Percentiles rank a stretch among this genome's conserved stretches.
Conservation (phyloP, 1,140 invertebrate species). For the Onthophagus taurus region DNA sequence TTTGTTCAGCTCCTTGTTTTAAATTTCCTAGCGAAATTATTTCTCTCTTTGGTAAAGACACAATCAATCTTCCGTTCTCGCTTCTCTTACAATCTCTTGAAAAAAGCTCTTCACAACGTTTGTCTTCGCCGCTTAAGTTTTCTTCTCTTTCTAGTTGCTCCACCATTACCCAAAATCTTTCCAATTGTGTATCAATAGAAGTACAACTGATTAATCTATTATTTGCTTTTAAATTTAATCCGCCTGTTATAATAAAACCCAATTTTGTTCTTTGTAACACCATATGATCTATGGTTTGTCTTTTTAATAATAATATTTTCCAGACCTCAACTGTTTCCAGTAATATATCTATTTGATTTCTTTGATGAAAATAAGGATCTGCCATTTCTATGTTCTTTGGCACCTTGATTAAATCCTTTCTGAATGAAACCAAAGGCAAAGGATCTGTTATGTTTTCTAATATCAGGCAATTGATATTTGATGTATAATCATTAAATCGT, state of each 20-base stretch:
- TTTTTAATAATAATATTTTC: conserved; percentile 24
- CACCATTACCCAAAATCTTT: conserved; percentile 12
- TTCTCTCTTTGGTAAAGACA: conserved; percentile 25
- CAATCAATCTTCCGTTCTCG: conserved; percentile 27
- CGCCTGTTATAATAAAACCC: conserved; percentile 25
- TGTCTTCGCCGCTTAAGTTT: not conserved
- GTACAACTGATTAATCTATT: no score
- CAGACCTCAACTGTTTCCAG: conserved; percentile 29
- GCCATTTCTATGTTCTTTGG: conserved; percentile 16
- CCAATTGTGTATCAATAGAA: conserved; percentile 10
- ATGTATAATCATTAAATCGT: no score
- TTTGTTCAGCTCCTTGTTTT: conserved; percentile 17
- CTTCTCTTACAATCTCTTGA: conserved; percentile 13
- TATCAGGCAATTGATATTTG: no score
- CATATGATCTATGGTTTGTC: conserved; percentile 21
- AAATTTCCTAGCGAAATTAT: conserved; percentile 25
- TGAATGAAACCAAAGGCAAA: conserved; percentile 4
- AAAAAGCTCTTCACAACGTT: conserved; percentile 7
- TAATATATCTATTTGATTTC: conserved; percentile 25
- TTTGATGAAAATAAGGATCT: conserved; percentile 25
- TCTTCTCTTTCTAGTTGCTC: conserved; percentile 28
- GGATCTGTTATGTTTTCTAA: conserved; percentile 5
- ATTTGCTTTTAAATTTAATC: not conserved
- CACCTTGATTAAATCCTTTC: not conserved
- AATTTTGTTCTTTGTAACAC: conserved; percentile 29